These are phyloP conservation scores for Scaptomyza pallida DNA, from an alignment of 1,140 invertebrate species.

Conservation along the genomic window DNA sequence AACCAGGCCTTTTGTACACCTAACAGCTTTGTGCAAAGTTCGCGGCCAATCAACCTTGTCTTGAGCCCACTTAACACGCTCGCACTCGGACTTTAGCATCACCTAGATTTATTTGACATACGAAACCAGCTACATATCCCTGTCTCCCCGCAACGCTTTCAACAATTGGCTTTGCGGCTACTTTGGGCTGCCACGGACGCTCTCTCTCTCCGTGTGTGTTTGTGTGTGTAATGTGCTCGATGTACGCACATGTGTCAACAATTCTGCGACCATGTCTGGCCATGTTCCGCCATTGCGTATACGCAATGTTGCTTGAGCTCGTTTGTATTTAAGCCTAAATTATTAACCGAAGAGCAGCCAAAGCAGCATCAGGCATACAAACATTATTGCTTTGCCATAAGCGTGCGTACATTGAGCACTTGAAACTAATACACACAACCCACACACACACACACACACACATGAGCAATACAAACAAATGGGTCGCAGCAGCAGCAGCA, in stretches of 20 bases:
- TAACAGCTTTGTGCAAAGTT: slow-evolving; percentile 52
- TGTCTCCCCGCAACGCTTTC: slow-evolving; percentile 44
- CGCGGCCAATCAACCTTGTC: slow-evolving; percentile 77
- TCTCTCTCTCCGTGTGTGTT: no score
- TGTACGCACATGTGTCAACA: slow-evolving; percentile 52
- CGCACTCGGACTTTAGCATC: slow-evolving; percentile 56
- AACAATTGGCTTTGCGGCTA: slow-evolving; percentile 81
- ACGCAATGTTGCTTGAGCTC: slow-evolving; percentile 64
- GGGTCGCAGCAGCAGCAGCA: slow-evolving; percentile 67
- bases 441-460: slow-evolving; percentile 23
- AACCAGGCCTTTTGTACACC: neutral
- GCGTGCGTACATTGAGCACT: slow-evolving; percentile 62
- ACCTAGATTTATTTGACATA: slow-evolving; percentile 62
- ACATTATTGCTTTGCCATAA: slow-evolving; percentile 80
- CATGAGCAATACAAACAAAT: slow-evolving; percentile 53
- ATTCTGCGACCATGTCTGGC: neutral
- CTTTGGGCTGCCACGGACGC: slow-evolving; percentile 39
- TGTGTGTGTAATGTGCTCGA: slow-evolving; percentile 24
- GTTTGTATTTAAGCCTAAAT: slow-evolving; percentile 81
- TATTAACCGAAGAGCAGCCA: slow-evolving; percentile 69
- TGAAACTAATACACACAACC: slow-evolving; percentile 64
- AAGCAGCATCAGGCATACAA: slow-evolving; percentile 52
- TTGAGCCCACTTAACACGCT: slow-evolving; percentile 76
- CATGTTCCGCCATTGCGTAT: slow-evolving; percentile 69
- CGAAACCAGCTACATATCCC: neutral